Evolutionary conservation across 1,140 invertebrate genomes (phyloP), one percentile per base, ranked within the genome.

Genomic region (Nephila pilipes): DNA sequence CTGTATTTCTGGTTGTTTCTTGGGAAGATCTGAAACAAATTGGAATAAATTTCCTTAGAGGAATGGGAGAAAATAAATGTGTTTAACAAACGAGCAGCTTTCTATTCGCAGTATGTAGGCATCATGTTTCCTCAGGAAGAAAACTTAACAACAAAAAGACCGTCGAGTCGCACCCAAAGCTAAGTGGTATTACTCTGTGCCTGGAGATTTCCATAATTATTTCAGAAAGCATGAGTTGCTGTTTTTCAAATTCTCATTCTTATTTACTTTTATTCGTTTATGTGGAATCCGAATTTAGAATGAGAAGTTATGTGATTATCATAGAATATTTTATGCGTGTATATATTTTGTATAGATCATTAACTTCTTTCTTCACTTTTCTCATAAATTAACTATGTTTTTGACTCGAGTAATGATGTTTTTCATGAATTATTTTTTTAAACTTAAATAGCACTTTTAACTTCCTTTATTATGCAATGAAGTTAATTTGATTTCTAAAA

Each of bases 31-130:
- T 55, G 10, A 55, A 14, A 18, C 38, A 83, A 83, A 83, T 83
- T 20, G 81, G 38, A 83, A 83, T 83, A 83, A 83, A 83, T 83
- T 55, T 57, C 54, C 81, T 83, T 46, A 55, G 16, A 25, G 81
- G 81, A 46, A 83, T 14, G 55, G 20, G 22, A 14, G 81, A 12
- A 83, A 83, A 83, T 22, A 83, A 57, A 83, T 55, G 81, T 3
- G 16, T 29, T 75, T 75, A 20, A 46, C 81, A 29, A 83, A 83
- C 46, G 32, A 32, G 54, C 46, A 83, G 25, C 54, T 83, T 57
- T 83, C 12, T 57, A 25, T 83, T 83, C 32, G 14, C 69, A 32
- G 69, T 75, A 29, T 75, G 14, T 6, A 22, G 54, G 80, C 22
- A 16, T 80, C 29, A 1, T 10, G 22, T 55, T 55, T 57, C 54